Base-by-base conservation (phyloP, 2,113 vertebrate genomes). In the Larimichthys polyactis region DNA sequence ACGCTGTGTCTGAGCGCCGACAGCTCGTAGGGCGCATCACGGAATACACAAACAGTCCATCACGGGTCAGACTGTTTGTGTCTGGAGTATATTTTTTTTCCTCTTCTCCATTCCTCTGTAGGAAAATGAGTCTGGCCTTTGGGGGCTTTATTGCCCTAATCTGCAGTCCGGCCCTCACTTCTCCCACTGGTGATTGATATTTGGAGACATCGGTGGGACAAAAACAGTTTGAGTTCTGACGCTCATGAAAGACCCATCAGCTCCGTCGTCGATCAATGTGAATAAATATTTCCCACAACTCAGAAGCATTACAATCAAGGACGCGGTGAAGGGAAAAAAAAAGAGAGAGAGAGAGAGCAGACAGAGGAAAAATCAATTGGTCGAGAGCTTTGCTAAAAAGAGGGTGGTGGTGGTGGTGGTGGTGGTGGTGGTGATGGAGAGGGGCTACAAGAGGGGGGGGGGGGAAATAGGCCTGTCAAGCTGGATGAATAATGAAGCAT, bases 231-330 rank as follows among this genome's bases (percentile, higher is more conserved):
- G 92, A 94, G 90, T 87, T 93, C 90, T 87, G 79, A 83, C 79
- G 82, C 90, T 91, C 91, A 92, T 91, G 92, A 95, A 94, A 94
- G 90, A 95, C 93, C 92, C 91, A 92, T 94, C 93, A 91, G 90
- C 87, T 86, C 80, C 52, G 73, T 77, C 82, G 78, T 82, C 81
- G 90, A 95, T 95, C 93, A 93, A 95, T 94, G 90, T 84, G 90
- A 94, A 94, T 93, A 94, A 94, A 94, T 94, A 94, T 95, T 95
- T 94, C 93, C 94, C 94, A 94, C 93, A 94, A 92, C 88, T 90
- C 87, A 90, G 89, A 92, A 93, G 91, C 84, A 88, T 91, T 87
- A 88, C 89, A 93, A 92, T 91, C 86, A 90, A 91, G 88, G 82
- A 62, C 49, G 17, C 62, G 27, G 64, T 19, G 4, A 29, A 22